These are phyloP conservation scores for Hypomecis atomaria DNA, from an alignment of 2,888 invertebrate genomes.

Conservation along the genomic window DNA sequence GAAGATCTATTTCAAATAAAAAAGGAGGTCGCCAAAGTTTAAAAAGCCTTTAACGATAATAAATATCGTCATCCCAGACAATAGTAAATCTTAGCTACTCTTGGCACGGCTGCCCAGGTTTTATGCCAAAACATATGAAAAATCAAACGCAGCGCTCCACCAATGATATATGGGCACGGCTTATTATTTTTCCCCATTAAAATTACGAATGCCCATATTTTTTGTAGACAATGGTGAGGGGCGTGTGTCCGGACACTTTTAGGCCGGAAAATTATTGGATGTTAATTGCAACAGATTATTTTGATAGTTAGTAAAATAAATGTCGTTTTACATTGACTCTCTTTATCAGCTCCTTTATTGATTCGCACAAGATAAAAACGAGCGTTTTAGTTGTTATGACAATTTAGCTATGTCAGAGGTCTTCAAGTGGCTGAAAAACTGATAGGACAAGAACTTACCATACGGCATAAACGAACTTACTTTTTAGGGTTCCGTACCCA, in stretches of 20 bases:
- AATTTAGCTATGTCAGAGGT: too few relatives aligned
- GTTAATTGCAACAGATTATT: too few relatives aligned
- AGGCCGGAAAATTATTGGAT: background rate
- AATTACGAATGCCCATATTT: conserved; percentile 70
- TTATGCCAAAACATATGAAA: conserved; percentile 75
- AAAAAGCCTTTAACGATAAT: conserved; percentile 27
- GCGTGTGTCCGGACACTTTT: conserved; percentile 9
- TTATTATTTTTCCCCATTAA: conserved; percentile 82
- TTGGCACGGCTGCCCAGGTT: conserved; percentile 65
- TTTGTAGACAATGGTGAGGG: conserved; percentile 43
- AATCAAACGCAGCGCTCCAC: conserved; percentile 70
- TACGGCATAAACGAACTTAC: too few relatives aligned
- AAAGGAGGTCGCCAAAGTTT: conserved; percentile 3
- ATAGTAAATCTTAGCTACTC: conserved; percentile 63
- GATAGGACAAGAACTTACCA: too few relatives aligned
- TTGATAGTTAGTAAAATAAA: too few relatives aligned
- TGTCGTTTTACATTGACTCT: too few relatives aligned
- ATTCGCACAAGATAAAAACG: too few relatives aligned
- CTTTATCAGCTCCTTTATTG: too few relatives aligned
- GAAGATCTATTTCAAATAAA: too few relatives aligned
- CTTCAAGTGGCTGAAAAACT: too few relatives aligned
- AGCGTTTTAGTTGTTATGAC: too few relatives aligned
- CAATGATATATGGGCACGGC: conserved; percentile 68
- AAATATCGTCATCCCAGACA: conserved; percentile 28
- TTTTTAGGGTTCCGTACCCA: too few relatives aligned